Conservation (phyloP, 2,797 vertebrate species). For the Falco biarmicus region DNA sequence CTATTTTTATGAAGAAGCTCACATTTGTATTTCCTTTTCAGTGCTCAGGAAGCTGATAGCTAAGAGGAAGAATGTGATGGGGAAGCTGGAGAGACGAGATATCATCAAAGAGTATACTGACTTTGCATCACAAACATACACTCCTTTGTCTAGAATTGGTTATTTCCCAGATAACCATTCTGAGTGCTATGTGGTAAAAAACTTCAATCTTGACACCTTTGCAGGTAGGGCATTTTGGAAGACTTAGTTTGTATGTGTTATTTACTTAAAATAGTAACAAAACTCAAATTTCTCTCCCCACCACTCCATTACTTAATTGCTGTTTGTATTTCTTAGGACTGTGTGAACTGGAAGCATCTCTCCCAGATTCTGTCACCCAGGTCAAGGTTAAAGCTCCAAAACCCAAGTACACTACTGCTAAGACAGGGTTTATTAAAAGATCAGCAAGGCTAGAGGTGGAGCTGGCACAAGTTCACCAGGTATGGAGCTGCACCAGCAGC, state of each 20-base stretch:
- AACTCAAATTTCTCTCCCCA: not conserved
- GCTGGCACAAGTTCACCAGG: slow-evolving; percentile 84
- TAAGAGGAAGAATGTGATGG: slow-evolving; percentile 79
- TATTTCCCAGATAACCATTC: slow-evolving; percentile 76
- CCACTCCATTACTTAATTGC: not conserved
- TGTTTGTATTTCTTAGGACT: slow-evolving; percentile 78
- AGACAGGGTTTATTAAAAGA: slow-evolving; percentile 72
- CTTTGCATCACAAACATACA: slow-evolving; percentile 76
- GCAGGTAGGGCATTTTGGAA: slow-evolving; percentile 80
- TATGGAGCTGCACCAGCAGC: slow-evolving; percentile 59
- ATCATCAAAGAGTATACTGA: slow-evolving; percentile 79
- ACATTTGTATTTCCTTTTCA: slow-evolving; percentile 65
- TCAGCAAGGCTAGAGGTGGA: slow-evolving; percentile 73
- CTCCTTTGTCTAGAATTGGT: slow-evolving; percentile 75
- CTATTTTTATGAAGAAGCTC: not conserved
- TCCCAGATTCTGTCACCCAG: slow-evolving; percentile 77
- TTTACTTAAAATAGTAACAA: not conserved
- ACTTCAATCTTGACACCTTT: slow-evolving; percentile 83
- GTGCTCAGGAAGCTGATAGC: slow-evolving; percentile 86
- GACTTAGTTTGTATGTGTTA: not conserved
- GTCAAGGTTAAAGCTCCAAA: slow-evolving; percentile 69
- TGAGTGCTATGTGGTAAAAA: slow-evolving; percentile 73
- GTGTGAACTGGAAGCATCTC: slow-evolving; percentile 82
- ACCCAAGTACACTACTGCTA: slow-evolving; percentile 69
- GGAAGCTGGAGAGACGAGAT: slow-evolving; percentile 77